Conservation (phyloP, 2,888 invertebrate species). For the Diploptera punctata region DNA sequence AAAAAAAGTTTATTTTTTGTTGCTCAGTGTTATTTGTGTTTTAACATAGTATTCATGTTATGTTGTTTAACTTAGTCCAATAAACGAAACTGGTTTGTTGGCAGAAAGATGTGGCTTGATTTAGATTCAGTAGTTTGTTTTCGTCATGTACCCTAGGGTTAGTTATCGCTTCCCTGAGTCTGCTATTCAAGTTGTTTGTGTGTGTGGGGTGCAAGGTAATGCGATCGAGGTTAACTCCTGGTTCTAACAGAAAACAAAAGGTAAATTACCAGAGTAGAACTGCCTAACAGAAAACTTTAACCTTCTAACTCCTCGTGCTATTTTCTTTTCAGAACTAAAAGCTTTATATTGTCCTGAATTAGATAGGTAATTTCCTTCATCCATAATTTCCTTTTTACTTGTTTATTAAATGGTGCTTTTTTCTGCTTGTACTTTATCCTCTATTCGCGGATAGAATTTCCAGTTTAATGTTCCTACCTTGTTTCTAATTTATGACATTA, state of each 20-base stretch:
- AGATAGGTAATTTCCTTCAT: not conserved
- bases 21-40: too few relatives aligned
- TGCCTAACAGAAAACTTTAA: not conserved
- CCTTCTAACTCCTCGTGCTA: not conserved
- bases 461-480: too few relatives aligned
- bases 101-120: too few relatives aligned
- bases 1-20: too few relatives aligned
- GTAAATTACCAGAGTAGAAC: not conserved
- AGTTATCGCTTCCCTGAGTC: not conserved
- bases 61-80: too few relatives aligned
- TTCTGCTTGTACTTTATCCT: too few relatives aligned
- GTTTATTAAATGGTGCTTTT: not conserved
- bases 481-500: too few relatives aligned
- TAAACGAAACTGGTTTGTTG: too few relatives aligned
- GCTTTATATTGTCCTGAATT: not conserved
- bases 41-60: too few relatives aligned
- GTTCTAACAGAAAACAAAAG: not conserved
- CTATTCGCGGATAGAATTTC: too few relatives aligned
- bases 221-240: not conserved
- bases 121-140: too few relatives aligned
- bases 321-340: not conserved
- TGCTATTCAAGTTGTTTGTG: not conserved
- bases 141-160: too few relatives aligned
- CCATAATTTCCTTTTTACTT: not conserved
- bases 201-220: not conserved